Conservation (phyloP, 2,797 vertebrate genomes). For the Gymnothorax javanicus region DNA sequence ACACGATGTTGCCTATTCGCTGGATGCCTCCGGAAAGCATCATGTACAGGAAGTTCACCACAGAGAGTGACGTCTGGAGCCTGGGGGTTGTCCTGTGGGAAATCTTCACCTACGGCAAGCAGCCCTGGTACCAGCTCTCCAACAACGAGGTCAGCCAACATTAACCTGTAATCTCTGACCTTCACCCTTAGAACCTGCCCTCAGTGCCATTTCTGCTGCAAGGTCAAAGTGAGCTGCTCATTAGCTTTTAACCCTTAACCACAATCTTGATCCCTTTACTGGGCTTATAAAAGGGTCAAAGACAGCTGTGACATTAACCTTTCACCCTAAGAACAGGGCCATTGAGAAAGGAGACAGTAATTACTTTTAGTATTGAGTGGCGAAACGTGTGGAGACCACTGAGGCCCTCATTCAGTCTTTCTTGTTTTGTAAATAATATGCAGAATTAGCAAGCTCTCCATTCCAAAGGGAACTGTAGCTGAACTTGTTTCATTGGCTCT, state of each 20-base stretch:
- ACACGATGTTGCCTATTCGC: conserved; percentile 97
- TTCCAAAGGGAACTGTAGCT: not conserved
- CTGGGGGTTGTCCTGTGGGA: conserved; percentile 98
- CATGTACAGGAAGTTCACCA: conserved; percentile 99
- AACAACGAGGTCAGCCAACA: conserved; percentile 89
- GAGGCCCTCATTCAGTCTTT: not conserved
- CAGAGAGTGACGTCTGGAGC: conserved; percentile 98
- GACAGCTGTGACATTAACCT: conserved; percentile 40
- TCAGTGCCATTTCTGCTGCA: not conserved
- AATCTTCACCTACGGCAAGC: conserved; percentile 98
- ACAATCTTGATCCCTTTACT: not conserved
- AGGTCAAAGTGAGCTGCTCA: not conserved
- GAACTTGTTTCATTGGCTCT: not conserved
- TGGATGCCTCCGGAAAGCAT: conserved; percentile 99
- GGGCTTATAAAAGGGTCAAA: conserved; percentile 19
- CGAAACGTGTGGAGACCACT: not conserved
- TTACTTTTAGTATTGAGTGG: not conserved
- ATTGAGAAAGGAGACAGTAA: not conserved
- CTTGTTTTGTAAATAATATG: not conserved
- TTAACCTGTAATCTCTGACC: not conserved
- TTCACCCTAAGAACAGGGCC: conserved; percentile 27
- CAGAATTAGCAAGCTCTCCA: not conserved
- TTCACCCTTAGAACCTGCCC: conserved; percentile 38
- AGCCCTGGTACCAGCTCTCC: conserved; percentile 98
- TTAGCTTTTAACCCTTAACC: not conserved